Evolutionary conservation across 2,888 invertebrate species (phyloP), one percentile per base, ranked within the genome.

Genomic region (Seira ritae): DNA sequence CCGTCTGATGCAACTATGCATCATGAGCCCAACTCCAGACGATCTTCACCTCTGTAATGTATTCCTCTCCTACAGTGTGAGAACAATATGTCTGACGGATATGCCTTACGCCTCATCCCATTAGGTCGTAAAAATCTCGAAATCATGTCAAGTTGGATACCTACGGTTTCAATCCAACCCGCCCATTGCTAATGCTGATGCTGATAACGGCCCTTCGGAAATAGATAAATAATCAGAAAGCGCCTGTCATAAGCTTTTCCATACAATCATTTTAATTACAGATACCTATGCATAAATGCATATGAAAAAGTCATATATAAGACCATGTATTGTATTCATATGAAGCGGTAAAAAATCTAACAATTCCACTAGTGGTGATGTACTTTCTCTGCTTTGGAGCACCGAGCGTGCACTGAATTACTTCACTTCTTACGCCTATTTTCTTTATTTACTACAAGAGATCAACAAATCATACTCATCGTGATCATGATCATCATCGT

Each of bases 31-130:
- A n/a, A n/a, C n/a, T n/a, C n/a, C n/a, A n/a, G n/a, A n/a, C n/a
- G n/a, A n/a, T n/a, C n/a, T n/a, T n/a, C n/a, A n/a, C n/a, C n/a
- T n/a, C n/a, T n/a, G n/a, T n/a, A n/a, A n/a, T n/a, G n/a, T n/a
- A n/a, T n/a, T n/a, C n/a, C 31, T 31, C 31, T 71, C 55, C 55
- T 71, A 78, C 78, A 65, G 78, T 78, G 78, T 78, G 78, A 78
- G 78, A 78, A 78, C 78, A 78, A 78, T 78, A 78, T 78, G 78
- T 78, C 71, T 66, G 66, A 68, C 65, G 78, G 42, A 78, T 19
- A 20, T 71, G 78, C 46, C 66, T 78, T 78, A 78, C 78, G 78
- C 78, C 78, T 78, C 78, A 66, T 78, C 78, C 70, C 78, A 78
- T 78, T 78, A 78, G 78, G 71, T 71, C 42, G 71, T 78, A 78